These are phyloP conservation scores for Teleogryllus occipitalis DNA, from an alignment of 1,140 invertebrate species.

Conservation along the genomic window DNA sequence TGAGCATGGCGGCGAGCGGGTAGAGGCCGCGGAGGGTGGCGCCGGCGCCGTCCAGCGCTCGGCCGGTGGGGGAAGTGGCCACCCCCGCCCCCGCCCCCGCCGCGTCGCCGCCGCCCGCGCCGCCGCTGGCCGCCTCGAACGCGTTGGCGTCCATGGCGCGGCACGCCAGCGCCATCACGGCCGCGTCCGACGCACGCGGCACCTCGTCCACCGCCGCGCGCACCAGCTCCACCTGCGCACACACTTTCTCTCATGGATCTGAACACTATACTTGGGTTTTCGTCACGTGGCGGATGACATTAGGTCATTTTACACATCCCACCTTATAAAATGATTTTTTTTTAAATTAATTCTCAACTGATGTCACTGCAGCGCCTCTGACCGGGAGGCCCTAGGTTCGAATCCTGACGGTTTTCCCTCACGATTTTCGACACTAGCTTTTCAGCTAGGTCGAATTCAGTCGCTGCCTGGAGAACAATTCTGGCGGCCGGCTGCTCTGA, in stretches of 20 bases:
- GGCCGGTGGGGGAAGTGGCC: slow-evolving; percentile 28
- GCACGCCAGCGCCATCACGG: slow-evolving; percentile 50
- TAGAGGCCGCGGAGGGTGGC: slow-evolving; percentile 59
- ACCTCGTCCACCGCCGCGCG: neutral
- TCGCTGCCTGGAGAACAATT: too few species aligned
- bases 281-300: too few species aligned
- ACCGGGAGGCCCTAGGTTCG: too few species aligned
- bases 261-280: too few species aligned
- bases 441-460: too few species aligned
- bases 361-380: too few species aligned
- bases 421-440: too few species aligned
- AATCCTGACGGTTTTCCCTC: too few species aligned
- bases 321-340: too few species aligned
- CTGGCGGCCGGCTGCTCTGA: too few species aligned
- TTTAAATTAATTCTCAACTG: neutral
- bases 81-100: slow-evolving; percentile 28
- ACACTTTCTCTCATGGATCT: too few species aligned
- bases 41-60: slow-evolving; percentile 12
- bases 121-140: slow-evolving; percentile 48
- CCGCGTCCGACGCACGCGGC: slow-evolving; percentile 41
- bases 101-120: slow-evolving; percentile 32
- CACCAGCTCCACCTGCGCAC: slow-evolving; percentile 15
- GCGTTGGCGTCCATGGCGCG: slow-evolving; percentile 63
- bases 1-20: slow-evolving; percentile 60
- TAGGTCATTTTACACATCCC: too few species aligned